Percentiles rank a stretch among this genome's conserved stretches.
Evolutionary conservation across 2,888 invertebrate genomes (phyloP).

Genomic region (Crematogaster levior): DNA sequence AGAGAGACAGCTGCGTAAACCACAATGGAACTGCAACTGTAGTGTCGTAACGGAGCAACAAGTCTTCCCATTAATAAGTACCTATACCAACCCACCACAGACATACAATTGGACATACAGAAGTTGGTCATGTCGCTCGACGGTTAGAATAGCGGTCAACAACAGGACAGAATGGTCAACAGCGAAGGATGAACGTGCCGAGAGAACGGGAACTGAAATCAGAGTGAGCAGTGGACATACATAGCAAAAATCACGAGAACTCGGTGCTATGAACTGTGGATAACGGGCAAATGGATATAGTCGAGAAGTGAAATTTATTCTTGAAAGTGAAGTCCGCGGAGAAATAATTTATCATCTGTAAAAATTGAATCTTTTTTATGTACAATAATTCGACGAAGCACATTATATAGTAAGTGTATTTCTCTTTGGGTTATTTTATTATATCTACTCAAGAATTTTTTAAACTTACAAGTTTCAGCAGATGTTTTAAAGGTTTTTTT

Average conservation of each 20-base stretch:
- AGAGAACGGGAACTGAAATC: conserved; percentile 1
- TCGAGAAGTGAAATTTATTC: background rate
- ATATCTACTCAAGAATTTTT: background rate
- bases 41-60: conserved; percentile 65
- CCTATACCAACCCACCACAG: conserved; percentile 42
- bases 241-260: conserved; percentile 17
- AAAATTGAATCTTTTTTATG: background rate
- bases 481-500: background rate
- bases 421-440: background rate
- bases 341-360: background rate
- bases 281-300: background rate
- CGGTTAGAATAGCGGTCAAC: conserved; percentile 54
- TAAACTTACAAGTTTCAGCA: background rate
- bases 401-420: background rate
- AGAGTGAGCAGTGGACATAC: conserved; percentile 10
- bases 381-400: background rate
- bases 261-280: background rate
- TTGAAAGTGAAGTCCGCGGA: background rate
- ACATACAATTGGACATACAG: conserved; percentile 43
- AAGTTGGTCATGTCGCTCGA: conserved; percentile 65
- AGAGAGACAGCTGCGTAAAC: background rate
- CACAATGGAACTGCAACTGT: conserved; percentile 3
- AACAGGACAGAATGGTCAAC: conserved; percentile 38
- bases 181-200: background rate
- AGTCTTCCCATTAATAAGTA: conserved; percentile 75